These are phyloP conservation scores for Chitala chitala DNA, from an alignment of 2,113 vertebrate genomes.

Conservation along the genomic window DNA sequence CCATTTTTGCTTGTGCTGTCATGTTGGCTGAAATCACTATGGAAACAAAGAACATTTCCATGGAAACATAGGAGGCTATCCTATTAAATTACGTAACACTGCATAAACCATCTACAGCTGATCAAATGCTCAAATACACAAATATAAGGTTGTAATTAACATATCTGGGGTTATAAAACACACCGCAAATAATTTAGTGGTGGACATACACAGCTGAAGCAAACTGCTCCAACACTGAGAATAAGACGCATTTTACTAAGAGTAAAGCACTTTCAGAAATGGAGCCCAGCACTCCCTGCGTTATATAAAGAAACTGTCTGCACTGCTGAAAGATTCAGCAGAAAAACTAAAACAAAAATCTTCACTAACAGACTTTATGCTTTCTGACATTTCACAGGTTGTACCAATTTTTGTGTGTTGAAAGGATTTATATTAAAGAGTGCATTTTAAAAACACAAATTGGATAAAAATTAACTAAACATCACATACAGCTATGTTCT, in stretches of 20 bases:
- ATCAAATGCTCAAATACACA: not conserved
- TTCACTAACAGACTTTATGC: not conserved
- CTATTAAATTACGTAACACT: conserved; percentile 52
- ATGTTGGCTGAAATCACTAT: conserved; percentile 43
- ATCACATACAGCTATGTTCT: too few species aligned
- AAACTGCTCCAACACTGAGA: too few species aligned
- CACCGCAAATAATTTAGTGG: too few species aligned
- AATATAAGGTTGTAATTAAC: too few species aligned
- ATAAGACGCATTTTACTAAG: not conserved
- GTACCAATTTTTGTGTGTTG: too few species aligned
- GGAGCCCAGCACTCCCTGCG: not conserved
- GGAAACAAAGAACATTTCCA: conserved; percentile 58
- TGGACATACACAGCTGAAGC: too few species aligned
- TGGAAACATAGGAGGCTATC: conserved; percentile 52
- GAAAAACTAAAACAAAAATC: not conserved
- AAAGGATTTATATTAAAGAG: too few species aligned
- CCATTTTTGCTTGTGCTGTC: conserved; percentile 19
- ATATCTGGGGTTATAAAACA: too few species aligned
- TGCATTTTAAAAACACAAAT: too few species aligned
- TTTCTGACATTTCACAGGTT: too few species aligned
- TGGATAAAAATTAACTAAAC: too few species aligned
- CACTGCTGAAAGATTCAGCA: not conserved
- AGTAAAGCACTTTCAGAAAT: not conserved
- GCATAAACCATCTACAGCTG: too few species aligned
- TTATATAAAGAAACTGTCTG: not conserved